Conservation (phyloP, 2,797 vertebrate species). For the Peromyscus attwateri region DNA sequence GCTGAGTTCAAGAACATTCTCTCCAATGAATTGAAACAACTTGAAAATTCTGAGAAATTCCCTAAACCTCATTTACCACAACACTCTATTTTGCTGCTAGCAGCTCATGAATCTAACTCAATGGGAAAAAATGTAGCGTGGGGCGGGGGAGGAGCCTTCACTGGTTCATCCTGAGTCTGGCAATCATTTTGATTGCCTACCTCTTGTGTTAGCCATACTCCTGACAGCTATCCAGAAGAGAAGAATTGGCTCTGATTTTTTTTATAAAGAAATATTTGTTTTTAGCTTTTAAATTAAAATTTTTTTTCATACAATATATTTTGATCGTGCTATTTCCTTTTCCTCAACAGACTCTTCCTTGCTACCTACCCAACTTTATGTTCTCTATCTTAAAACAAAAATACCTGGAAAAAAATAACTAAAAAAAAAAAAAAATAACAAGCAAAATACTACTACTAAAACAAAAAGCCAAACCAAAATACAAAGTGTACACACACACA, state of each 20-base stretch:
- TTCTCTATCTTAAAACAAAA: background rate
- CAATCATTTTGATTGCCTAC: background rate
- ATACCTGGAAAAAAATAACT: background rate
- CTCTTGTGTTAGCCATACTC: background rate
- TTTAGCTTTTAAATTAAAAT: background rate
- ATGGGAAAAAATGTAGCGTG: background rate
- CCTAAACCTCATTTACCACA: background rate
- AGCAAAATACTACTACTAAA: background rate
- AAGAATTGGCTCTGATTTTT: background rate
- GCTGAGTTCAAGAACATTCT: background rate
- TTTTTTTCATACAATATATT: no score
- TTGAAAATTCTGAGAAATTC: background rate
- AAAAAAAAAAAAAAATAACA: background rate
- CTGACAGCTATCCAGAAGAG: background rate
- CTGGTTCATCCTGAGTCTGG: background rate
- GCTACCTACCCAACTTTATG: background rate
- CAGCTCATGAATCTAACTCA: background rate
- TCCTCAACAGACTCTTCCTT: background rate
- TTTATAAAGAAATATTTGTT: background rate
- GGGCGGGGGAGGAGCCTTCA: rapidly evolving
- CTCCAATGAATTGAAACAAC: background rate
- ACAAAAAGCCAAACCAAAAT: background rate
- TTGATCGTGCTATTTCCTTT: background rate
- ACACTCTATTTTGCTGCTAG: background rate
- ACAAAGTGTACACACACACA: background rate